A percentile compares a stretch with the other conserved stretches of the same genome.
These are phyloP conservation scores for Scolanthus callimorphus DNA, from an alignment of 92 coral and sea anemone species.

Conservation along the genomic window DNA sequence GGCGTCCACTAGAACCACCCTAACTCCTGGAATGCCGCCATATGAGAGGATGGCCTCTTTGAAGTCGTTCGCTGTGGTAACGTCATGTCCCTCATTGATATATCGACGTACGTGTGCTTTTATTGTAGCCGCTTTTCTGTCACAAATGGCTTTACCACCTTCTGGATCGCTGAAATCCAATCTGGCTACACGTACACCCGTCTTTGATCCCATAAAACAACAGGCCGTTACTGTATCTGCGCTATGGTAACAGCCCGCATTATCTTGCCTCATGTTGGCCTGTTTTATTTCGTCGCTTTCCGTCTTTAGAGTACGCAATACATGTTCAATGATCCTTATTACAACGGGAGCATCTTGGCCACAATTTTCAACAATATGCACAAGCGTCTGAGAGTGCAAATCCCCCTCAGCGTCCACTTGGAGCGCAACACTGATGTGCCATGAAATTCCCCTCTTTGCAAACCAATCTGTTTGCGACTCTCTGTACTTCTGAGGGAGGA, in stretches of 20 bases:
- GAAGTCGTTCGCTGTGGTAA: no score
- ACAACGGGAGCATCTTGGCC: no score
- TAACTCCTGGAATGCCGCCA: constrained; percentile 22
- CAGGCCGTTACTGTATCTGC: constrained; percentile 2
- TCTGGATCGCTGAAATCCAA: constrained; percentile 21
- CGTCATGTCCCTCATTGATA: no score
- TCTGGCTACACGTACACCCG: constrained; percentile 4
- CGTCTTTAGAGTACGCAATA: constrained; percentile 5
- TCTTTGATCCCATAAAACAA: not conserved
- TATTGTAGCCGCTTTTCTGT: no score
- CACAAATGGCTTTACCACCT: constrained; percentile 10
- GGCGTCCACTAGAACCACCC: no score
- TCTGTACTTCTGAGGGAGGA: no score
- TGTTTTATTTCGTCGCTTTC: no score
- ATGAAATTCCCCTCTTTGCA: not conserved
- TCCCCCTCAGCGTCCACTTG: not conserved
- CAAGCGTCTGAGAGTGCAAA: not conserved
- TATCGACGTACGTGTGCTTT: no score
- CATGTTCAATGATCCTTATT: no score
- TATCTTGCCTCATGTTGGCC: no score
- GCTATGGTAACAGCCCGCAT: constrained; percentile 21
- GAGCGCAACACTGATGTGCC: not conserved
- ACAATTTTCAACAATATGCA: constrained; percentile 1
- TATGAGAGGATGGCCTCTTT: no score
- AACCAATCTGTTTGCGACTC: no score